phyloP scores from a whole-genome alignment of 2,113 vertebrate genomes.

The Paradisaea rubra region DNA sequence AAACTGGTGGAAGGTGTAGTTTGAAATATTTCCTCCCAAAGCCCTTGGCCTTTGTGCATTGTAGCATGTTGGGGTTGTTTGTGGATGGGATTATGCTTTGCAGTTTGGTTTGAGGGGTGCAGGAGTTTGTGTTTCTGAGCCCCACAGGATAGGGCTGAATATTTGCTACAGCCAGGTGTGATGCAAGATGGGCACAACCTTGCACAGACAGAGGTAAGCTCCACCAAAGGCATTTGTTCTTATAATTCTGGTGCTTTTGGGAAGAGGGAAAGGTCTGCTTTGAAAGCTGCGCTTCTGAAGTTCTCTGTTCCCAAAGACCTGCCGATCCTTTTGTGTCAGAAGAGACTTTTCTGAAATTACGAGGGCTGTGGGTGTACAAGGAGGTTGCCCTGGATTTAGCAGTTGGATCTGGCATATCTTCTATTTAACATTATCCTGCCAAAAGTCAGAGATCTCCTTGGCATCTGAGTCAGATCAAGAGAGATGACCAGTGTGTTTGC shows the following conservation, averaged over 20 bases:
- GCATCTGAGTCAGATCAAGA: neutral
- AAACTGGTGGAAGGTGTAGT: neutral
- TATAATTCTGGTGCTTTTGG: neutral
- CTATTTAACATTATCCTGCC: neutral
- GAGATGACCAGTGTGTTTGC: rapidly evolving
- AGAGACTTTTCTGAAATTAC: neutral
- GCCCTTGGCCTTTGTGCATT: neutral
- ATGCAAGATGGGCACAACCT: neutral
- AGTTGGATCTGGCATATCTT: neutral
- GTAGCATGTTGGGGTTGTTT: rapidly evolving
- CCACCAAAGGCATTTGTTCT: neutral
- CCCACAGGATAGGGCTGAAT: neutral
- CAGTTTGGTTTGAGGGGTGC: neutral
- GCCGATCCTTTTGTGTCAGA: neutral
- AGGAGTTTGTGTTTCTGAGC: neutral
- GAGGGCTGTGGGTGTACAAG: rapidly evolving
- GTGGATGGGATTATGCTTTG: neutral
- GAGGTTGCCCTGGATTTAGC: neutral
- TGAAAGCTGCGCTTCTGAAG: neutral
- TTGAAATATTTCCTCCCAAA: neutral
- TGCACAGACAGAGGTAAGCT: rapidly evolving
- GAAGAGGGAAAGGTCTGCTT: neutral
- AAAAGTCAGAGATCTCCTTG: neutral
- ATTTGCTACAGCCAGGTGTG: neutral
- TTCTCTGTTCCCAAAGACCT: neutral